Conservation (phyloP, 2,888 invertebrate genomes). For the Encarsia formosa region DNA sequence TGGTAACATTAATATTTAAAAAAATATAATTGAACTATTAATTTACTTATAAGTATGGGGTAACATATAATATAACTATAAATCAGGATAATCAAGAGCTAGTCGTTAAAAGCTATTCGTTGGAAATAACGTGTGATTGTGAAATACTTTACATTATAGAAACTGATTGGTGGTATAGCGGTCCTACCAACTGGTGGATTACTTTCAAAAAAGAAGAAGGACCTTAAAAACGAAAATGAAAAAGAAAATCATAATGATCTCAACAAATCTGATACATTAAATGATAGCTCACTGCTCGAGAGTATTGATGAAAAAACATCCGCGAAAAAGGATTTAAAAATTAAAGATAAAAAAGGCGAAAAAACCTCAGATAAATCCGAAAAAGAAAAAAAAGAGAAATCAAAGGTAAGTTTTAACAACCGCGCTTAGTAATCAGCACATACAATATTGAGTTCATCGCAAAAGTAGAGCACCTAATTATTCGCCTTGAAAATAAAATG, state of each 20-base stretch:
- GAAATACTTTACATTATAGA: constrained; percentile 57
- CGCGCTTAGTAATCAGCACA: too few species aligned
- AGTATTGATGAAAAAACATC: constrained; percentile 41
- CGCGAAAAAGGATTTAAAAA: constrained; percentile 49
- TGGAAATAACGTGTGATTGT: constrained; percentile 44
- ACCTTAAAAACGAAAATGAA: constrained; percentile 59
- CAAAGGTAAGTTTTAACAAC: constrained; percentile 54
- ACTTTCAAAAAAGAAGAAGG: constrained; percentile 56
- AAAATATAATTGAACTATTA: not conserved
- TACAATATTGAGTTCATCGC: too few species aligned
- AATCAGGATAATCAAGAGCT: constrained; percentile 2
- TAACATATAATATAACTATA: too few species aligned
- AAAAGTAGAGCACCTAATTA: not conserved
- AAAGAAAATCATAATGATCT: constrained; percentile 55
- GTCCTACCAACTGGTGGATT: constrained; percentile 69
- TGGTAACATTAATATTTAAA: constrained; percentile 10
- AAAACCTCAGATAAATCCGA: constrained; percentile 48
- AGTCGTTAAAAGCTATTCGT: constrained; percentile 38
- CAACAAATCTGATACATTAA: constrained; percentile 47
- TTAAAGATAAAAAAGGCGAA: constrained; percentile 45
- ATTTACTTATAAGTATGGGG: too few species aligned
- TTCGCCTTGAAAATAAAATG: not conserved
- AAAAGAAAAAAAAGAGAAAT: constrained; percentile 49
- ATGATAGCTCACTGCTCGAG: constrained; percentile 42
- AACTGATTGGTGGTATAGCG: constrained; percentile 79